Conservation (phyloP, 2,797 vertebrate genomes). For the Coendou prehensilis region DNA sequence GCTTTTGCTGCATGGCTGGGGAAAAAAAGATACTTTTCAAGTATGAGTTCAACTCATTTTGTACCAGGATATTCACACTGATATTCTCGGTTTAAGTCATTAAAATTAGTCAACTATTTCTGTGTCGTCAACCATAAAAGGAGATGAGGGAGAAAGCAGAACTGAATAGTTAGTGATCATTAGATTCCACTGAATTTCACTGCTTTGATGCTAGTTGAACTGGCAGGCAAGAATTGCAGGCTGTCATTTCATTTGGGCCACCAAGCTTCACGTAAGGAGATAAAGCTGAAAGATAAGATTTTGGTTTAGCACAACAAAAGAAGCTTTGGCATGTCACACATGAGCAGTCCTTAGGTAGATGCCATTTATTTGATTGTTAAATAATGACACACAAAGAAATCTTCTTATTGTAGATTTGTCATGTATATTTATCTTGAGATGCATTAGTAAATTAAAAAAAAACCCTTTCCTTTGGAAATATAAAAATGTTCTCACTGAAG, state of each 20-base stretch:
- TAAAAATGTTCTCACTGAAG: not conserved
- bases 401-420: not conserved
- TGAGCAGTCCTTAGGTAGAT: slow-evolving; percentile 1
- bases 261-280: not conserved
- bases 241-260: slow-evolving; percentile 45
- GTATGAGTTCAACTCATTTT: slow-evolving; percentile 65
- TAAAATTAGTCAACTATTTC: slow-evolving; percentile 75
- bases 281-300: slow-evolving; percentile 23
- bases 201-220: slow-evolving; percentile 33
- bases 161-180: slow-evolving; percentile 48
- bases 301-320: slow-evolving; percentile 54
- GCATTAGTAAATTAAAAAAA: not conserved
- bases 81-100: slow-evolving; percentile 72
- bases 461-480: not conserved
- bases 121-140: slow-evolving; percentile 73
- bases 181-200: not conserved
- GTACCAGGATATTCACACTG: slow-evolving; percentile 55
- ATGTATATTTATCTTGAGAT: slow-evolving; percentile 48
- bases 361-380: slow-evolving; percentile 50
- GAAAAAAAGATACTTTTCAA: slow-evolving; percentile 70
- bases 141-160: slow-evolving; percentile 67
- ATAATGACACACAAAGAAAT: slow-evolving; percentile 42
- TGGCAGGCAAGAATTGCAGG: slow-evolving; percentile 19
- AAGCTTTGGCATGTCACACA: not conserved
- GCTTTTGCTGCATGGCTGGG: slow-evolving; percentile 42